Conservation (phyloP, 2,888 invertebrate species). For the Acronicta leporina region DNA sequence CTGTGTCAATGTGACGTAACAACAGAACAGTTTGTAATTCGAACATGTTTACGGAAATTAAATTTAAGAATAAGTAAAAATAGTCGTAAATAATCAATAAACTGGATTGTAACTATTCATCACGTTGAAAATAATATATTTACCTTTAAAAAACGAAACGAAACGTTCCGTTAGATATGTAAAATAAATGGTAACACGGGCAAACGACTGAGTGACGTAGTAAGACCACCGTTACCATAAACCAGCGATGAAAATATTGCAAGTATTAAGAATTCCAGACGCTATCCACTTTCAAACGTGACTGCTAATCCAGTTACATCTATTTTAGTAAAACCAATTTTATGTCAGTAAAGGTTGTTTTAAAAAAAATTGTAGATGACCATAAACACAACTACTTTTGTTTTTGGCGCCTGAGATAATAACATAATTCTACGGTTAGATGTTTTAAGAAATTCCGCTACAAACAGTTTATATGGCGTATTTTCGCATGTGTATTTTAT, state of each 20-base stretch:
- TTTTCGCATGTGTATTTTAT: conserved; percentile 38
- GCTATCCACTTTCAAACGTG: conserved; percentile 22
- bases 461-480: conserved; percentile 1
- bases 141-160: conserved; percentile 40
- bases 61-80: no score
- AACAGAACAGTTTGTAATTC: not conserved
- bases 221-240: conserved; percentile 47
- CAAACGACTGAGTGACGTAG: conserved; percentile 46
- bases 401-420: not conserved
- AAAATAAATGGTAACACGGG: conserved; percentile 50
- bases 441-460: conserved; percentile 25
- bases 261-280: conserved; percentile 37
- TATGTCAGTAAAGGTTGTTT: not conserved
- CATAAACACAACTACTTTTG: conserved; percentile 1
- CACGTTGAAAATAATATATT: not conserved
- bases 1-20: conserved; percentile 19
- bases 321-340: conserved; percentile 6
- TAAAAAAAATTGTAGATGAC: not conserved
- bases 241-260: conserved; percentile 26
- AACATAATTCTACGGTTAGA: conserved; percentile 16
- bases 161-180: conserved; percentile 63
- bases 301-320: conserved; percentile 11
- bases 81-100: no score
- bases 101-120: not conserved
- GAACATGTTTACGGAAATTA: not conserved